Percentiles rank a stretch among this genome's conserved stretches.
phyloP scores from a whole-genome alignment of 2,797 vertebrate genomes.

The Arremon brunneinucha region DNA sequence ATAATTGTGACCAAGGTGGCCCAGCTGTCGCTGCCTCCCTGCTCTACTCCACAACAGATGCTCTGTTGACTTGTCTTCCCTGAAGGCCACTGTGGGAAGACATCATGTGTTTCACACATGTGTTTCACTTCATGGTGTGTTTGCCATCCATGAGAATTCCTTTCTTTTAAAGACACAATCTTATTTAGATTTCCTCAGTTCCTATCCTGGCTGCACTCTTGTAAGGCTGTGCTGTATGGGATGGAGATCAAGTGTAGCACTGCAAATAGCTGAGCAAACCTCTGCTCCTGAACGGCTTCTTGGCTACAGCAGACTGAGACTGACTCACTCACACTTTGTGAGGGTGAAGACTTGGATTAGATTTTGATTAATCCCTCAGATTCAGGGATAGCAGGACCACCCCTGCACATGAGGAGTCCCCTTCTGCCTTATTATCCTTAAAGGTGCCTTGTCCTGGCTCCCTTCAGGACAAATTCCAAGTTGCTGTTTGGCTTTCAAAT shows the following conservation, averaged over 20 bases:
- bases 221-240: not conserved
- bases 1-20: not conserved
- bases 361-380: not conserved
- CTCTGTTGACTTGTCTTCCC: not conserved
- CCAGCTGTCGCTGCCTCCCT: not conserved
- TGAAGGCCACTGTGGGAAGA: not conserved
- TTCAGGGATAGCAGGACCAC: not conserved
- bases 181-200: not conserved
- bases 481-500: not conserved
- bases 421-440: constrained; percentile 53
- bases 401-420: not conserved
- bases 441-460: constrained; percentile 53
- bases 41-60: not conserved
- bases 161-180: not conserved
- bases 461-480: constrained; percentile 9
- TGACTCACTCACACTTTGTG: not conserved
- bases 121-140: not conserved
- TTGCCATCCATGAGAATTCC: not conserved
- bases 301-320: not conserved
- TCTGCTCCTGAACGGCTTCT: not conserved
- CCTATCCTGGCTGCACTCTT: not conserved
- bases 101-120: not conserved
- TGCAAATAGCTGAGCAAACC: not conserved
- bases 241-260: accelerated
- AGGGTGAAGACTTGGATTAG: not conserved